Evolutionary conservation across 2,113 vertebrate genomes (phyloP), one percentile per base, ranked within the genome.

Genomic region (Oenanthe oenanthe): DNA sequence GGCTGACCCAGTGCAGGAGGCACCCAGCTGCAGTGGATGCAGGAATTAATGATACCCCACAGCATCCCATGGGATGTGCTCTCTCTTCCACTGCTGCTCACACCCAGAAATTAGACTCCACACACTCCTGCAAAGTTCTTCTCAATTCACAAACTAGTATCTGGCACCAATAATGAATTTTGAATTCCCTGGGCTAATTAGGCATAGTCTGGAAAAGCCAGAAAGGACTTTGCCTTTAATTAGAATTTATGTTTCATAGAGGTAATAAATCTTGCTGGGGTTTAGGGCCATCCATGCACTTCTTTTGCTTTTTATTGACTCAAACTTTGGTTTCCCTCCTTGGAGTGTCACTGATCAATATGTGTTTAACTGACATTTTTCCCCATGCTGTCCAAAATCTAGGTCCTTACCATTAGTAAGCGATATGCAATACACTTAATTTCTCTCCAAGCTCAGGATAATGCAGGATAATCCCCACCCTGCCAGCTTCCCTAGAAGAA

Each of bases 401-500:
- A 73, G 56, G 80, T 60, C 38, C 36, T 42, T 60, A 17, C 47
- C 32, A 60, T 78, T 61, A 63, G 28, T 54, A 88, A 85, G 7
- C 3, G 13, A 85, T 70, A 61, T 79, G 88, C 76, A 93, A 95
- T 84, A 11, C 29, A 76, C 45, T 84, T 70, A 34, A 24, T 73
- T 32, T 85, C 38, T 92, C 89, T 97, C 88, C 63, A 54, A 83
- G 67, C 43, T 48, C 48, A 88, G n/a, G 58, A 40, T 73, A 93
- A 85, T 22, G n/a, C 71, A 48, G 78, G 77, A 79, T 66, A 92
- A 79, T 85, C 84, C 25, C 66, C 84, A 68, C 47, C 43, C 62
- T 75, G 57, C 8, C 36, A 77, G 26, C 25, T 75, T 91, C 24
- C n/a, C 36, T 45, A 66, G 57, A 90, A 87, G 7, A 42, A 92